These are phyloP conservation scores for Lophotis ruficrista DNA, from an alignment of 2,113 vertebrate genomes.

Conservation along the genomic window DNA sequence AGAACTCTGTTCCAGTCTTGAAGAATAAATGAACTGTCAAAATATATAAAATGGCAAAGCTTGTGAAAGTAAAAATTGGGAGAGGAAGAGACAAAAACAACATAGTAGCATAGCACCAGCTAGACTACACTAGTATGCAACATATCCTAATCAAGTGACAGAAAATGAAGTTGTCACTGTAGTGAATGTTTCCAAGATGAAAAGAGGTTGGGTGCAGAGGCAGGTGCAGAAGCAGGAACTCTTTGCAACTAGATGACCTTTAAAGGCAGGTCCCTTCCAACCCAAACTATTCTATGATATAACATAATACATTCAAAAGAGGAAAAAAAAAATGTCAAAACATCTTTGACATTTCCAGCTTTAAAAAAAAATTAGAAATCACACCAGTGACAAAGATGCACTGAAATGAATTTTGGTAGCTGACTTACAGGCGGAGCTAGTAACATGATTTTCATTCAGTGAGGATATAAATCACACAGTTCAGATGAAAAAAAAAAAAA, in stretches of 20 bases:
- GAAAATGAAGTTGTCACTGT: background rate
- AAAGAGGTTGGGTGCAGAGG: background rate
- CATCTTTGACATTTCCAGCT: no score
- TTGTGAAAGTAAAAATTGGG: background rate
- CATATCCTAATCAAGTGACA: background rate
- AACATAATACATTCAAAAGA: no score
- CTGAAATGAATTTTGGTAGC: background rate
- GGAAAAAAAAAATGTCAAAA: no score
- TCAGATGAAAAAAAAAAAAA: background rate
- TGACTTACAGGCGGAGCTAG: background rate
- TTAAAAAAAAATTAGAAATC: background rate
- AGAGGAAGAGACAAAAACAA: background rate
- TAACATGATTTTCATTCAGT: background rate
- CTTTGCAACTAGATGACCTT: background rate
- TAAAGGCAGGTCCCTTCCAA: background rate
- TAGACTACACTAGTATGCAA: background rate
- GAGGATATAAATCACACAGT: background rate
- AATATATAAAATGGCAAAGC: background rate
- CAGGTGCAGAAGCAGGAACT: background rate
- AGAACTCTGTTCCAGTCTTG: background rate
- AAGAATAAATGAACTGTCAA: background rate
- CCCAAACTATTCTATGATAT: no score
- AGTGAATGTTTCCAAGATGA: background rate
- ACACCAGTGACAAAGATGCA: background rate
- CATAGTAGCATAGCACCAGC: background rate